Conservation (phyloP, 2,113 vertebrate species). For the Ondatra zibethicus region DNA sequence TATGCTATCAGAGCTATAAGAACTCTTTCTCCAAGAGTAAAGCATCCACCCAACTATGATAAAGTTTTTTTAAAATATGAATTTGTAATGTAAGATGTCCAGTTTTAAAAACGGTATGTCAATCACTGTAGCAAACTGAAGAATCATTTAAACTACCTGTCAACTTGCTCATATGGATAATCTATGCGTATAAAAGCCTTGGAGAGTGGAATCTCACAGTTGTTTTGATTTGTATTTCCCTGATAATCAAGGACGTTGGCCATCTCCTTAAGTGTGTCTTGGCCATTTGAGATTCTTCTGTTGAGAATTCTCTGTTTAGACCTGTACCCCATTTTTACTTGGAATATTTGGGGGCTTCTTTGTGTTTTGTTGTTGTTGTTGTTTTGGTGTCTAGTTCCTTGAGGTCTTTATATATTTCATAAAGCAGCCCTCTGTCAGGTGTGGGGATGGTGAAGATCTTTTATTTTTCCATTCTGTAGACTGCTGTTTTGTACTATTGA, state of each 20-base stretch:
- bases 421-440: background rate
- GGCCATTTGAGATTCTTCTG: background rate
- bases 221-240: background rate
- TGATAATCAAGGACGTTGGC: background rate
- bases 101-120: background rate
- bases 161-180: too few species aligned
- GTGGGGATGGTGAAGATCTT: background rate
- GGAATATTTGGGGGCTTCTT: background rate
- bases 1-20: too few species aligned
- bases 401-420: background rate
- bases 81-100: background rate
- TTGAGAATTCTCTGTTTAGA: background rate
- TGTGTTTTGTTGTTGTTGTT: too few species aligned
- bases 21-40: background rate
- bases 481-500: background rate
- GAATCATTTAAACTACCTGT: background rate
- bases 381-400: background rate
- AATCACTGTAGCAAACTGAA: background rate
- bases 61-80: background rate
- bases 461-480: background rate
- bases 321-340: background rate
- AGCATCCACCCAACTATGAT: background rate
- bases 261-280: background rate
- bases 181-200: background rate
- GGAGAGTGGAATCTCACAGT: background rate